These are phyloP conservation scores for Catamblyrhynchus diadema DNA, from an alignment of 2,797 vertebrate genomes.

Conservation along the genomic window DNA sequence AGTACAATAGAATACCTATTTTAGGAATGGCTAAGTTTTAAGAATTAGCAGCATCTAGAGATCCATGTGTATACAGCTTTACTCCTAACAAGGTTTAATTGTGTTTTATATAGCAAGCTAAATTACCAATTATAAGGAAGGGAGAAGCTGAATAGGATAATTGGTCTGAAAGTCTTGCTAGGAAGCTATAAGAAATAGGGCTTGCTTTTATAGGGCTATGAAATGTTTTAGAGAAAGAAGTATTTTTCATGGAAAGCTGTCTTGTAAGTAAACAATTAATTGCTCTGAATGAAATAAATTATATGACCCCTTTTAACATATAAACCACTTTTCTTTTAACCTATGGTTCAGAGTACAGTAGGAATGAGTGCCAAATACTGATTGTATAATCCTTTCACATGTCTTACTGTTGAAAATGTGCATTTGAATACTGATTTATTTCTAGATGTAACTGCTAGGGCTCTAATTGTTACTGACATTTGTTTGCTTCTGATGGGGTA, in stretches of 20 bases:
- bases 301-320: not conserved
- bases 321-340: not conserved
- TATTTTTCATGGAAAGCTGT: not conserved
- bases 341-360: not conserved
- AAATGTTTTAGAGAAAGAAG: conserved; percentile 1
- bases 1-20: conserved; percentile 35
- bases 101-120: conserved; percentile 7
- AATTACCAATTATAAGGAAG: conserved; percentile 28
- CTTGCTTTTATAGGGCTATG: conserved; percentile 12
- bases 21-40: not conserved
- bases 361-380: not conserved
- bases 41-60: conserved; percentile 5
- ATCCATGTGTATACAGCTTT: not conserved
- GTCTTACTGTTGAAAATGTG: not conserved
- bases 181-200: not conserved
- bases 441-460: not conserved
- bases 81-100: conserved; percentile 12
- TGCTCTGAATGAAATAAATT: not conserved
- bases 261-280: not conserved
- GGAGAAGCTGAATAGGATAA: not conserved
- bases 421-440: not conserved
- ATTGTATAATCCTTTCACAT: not conserved
- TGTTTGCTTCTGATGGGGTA: not conserved
- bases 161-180: conserved; percentile 29
- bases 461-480: not conserved